Evolutionary conservation across 1,140 invertebrate species (phyloP).

Genomic region (Meteorus sp.): DNA sequence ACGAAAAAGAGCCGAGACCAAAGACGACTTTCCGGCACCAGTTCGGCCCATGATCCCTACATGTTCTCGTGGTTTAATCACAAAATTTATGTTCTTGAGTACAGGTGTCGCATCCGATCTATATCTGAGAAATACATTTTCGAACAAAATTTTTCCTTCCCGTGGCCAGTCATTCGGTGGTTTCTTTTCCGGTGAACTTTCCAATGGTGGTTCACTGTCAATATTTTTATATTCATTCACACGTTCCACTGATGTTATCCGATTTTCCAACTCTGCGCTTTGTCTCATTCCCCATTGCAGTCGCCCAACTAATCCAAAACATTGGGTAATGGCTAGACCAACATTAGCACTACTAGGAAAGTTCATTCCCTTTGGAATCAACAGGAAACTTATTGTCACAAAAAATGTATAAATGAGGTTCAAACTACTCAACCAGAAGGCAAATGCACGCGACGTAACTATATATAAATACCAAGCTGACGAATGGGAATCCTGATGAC

Average conservation of each 20-base stretch:
- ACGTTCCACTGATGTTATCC: conserved; percentile 89
- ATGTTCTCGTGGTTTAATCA: conserved; percentile 72
- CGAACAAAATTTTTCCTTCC: conserved; percentile 70
- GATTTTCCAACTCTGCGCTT: conserved; percentile 80
- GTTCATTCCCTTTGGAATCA: conserved; percentile 26
- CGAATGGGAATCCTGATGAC: conserved; percentile 42
- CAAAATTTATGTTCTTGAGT: conserved; percentile 73
- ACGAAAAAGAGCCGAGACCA: conserved; percentile 73
- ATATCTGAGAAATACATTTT: conserved; percentile 69
- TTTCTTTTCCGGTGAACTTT: conserved; percentile 66
- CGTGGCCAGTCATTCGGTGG: conserved; percentile 73
- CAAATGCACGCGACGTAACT: conserved; percentile 70
- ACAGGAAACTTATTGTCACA: conserved; percentile 56
- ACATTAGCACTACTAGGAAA: conserved; percentile 61
- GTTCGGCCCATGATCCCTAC: conserved; percentile 82
- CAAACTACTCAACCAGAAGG: conserved; percentile 71
- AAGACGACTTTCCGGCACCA: conserved; percentile 84
- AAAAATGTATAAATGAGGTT: conserved; percentile 69
- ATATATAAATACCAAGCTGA: conserved; percentile 65
- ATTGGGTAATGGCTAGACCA: conserved; percentile 81
- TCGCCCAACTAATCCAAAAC: conserved; percentile 80
- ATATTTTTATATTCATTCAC: conserved; percentile 75
- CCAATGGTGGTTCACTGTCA: conserved; percentile 67
- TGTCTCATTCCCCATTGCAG: conserved; percentile 87
- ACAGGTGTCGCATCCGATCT: conserved; percentile 65